Evolutionary conservation across 2,113 vertebrate species (phyloP), one percentile per base, ranked within the genome.

Genomic region (Pteruthius melanotis): DNA sequence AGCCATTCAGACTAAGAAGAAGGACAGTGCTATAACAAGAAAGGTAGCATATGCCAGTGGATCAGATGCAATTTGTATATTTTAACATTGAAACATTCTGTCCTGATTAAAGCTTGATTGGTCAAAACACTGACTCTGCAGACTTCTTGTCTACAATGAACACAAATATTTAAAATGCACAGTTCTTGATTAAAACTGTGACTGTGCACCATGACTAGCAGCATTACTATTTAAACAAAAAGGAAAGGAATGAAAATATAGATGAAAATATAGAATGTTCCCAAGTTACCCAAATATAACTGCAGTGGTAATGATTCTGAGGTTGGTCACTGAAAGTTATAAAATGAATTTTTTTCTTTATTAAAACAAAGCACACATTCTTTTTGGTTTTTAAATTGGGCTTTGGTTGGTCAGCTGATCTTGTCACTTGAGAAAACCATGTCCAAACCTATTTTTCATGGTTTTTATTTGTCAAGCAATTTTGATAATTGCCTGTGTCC

Each of bases 31-130:
- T 54, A 2, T 84, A 90, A 87, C n/a, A 66, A 90, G 64, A 65
- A 89, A 92, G 81, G 89, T 82, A 78, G 76, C 83, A 93, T 79
- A 88, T 89, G 83, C 78, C 88, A 88, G 66, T 61, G 65, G 79
- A 89, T 96, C 87, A 90, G 69, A 93, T 90, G 84, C 86, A 95
- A 95, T 97, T 97, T 96, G 88, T 95, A 24, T 91, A 88, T 94
- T 97, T 95, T 91, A 96, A 83, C 88, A 84, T 94, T 79, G 90
- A 93, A 95, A 95, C 94, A 96, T 96, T 96, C 91, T 95, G 83
- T 95, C 91, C 91, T 94, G 93, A 97, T 97, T 97, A 96, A 96
- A 95, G 79, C 82, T 93, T 97, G 96, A 97, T 95, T 96, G 92
- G 65, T 78, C 66, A 88, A 95, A 96, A 95, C 88, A 93, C 76